phyloP scores from a whole-genome alignment of 2,888 invertebrate species.

The Agrenia bidenticulata region DNA sequence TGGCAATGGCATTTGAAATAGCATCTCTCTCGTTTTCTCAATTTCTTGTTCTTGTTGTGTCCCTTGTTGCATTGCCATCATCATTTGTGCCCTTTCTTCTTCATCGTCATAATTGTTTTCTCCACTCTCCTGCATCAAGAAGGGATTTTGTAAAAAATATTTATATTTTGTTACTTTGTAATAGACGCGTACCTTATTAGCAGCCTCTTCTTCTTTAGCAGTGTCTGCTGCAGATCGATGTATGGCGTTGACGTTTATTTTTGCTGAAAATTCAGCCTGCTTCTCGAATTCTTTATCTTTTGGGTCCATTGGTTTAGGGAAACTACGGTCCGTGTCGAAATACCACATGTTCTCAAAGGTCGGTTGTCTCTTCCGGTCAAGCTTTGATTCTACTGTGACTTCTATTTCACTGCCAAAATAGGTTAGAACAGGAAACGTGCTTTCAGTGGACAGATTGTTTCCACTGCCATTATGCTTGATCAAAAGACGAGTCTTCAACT shows the following conservation, averaged over 20 bases:
- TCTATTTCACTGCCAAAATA: conserved; percentile 51
- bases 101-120: conserved; percentile 23
- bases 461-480: conserved; percentile 50
- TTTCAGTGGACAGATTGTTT: conserved; percentile 43
- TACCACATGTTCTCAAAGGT: conserved; percentile 47
- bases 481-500: conserved; percentile 28
- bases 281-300: conserved; percentile 30
- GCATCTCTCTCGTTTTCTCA: background rate
- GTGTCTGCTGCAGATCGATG: conserved; percentile 36
- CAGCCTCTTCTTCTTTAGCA: conserved; percentile 20
- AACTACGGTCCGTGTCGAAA: conserved; percentile 44
- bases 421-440: conserved; percentile 40
- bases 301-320: conserved; percentile 21
- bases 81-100: conserved; percentile 18
- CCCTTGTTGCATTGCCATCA: background rate
- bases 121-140: conserved; percentile 15
- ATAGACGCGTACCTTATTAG: conserved; percentile 7
- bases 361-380: conserved; percentile 32
- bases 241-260: conserved; percentile 35
- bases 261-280: conserved; percentile 36
- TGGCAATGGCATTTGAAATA: background rate
- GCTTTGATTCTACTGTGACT: conserved; percentile 45
- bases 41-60: background rate
- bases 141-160: too few species aligned
- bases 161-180: too few species aligned